Evolutionary conservation across 2,888 invertebrate genomes (phyloP).

Genomic region (Thera obeliscata): DNA sequence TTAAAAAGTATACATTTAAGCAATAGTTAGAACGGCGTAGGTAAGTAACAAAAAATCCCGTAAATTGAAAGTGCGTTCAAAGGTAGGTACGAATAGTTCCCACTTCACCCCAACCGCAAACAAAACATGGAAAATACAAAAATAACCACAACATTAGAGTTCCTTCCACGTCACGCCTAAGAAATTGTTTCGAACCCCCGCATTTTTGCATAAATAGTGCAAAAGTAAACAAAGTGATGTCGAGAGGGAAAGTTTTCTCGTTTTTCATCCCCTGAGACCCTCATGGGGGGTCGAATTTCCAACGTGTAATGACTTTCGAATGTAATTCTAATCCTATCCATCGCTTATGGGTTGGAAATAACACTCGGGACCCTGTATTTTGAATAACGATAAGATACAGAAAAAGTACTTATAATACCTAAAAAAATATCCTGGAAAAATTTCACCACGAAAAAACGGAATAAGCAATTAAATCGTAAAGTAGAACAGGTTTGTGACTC

Average conservation of each 20-base stretch:
- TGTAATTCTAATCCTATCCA: constrained; percentile 64
- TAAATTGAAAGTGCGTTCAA: not conserved
- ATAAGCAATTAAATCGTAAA: not conserved
- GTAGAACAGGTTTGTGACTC: not conserved
- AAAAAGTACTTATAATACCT: too few relatives aligned
- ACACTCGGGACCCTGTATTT: not conserved
- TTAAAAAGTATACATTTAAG: too few relatives aligned
- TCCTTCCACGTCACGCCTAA: constrained; percentile 53
- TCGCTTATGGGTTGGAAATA: constrained; percentile 30
- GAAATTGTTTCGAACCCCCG: constrained; percentile 57
- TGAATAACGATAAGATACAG: not conserved
- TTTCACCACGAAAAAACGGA: not conserved
- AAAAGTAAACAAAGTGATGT: constrained; percentile 73
- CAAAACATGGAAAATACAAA: constrained; percentile 41
- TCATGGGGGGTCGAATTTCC: constrained; percentile 69
- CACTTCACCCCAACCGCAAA: constrained; percentile 25
- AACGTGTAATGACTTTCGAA: constrained; percentile 68
- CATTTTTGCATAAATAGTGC: constrained; percentile 74
- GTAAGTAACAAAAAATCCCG: not conserved
- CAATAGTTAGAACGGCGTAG: not conserved
- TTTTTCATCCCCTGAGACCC: constrained; percentile 73
- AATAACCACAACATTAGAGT: constrained; percentile 49
- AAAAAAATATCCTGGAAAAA: not conserved
- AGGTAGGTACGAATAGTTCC: constrained; percentile 1
- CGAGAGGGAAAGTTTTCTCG: constrained; percentile 77